Evolutionary conservation across 2,797 vertebrate species (phyloP).

Genomic region (Kryptopterus vitreolus): DNA sequence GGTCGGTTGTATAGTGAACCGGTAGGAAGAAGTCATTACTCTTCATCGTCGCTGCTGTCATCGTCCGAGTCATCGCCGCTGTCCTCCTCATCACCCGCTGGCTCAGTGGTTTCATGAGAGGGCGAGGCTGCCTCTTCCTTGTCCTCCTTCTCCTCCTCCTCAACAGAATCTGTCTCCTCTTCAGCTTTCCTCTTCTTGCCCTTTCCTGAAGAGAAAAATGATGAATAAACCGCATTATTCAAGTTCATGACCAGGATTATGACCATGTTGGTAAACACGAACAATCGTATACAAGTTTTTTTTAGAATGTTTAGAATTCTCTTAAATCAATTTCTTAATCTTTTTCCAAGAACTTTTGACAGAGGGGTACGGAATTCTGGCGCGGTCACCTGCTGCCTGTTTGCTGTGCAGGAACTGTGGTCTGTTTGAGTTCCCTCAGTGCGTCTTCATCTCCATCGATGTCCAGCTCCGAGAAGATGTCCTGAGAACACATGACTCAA

Average conservation of each 20-base stretch:
- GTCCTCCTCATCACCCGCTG: background rate
- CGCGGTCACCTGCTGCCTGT: slow-evolving; percentile 46
- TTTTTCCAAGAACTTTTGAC: too few relatives aligned
- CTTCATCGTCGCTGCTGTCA: slow-evolving; percentile 81
- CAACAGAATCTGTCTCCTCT: slow-evolving; percentile 35
- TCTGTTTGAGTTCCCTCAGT: slow-evolving; percentile 81
- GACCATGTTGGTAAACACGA: too few relatives aligned
- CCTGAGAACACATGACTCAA: slow-evolving; percentile 65
- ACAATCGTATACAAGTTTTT: background rate
- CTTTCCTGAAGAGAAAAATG: slow-evolving; percentile 50
- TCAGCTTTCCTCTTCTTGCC: slow-evolving; percentile 72
- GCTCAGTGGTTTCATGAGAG: slow-evolving; percentile 56
- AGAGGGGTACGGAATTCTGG: background rate
- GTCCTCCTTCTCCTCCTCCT: slow-evolving; percentile 53
- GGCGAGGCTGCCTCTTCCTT: slow-evolving; percentile 58
- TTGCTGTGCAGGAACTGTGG: slow-evolving; percentile 73
- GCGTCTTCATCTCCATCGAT: slow-evolving; percentile 85
- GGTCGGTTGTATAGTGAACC: background rate
- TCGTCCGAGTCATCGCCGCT: slow-evolving; percentile 69
- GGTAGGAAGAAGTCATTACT: slow-evolving; percentile 59
- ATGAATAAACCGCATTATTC: background rate
- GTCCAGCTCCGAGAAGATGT: slow-evolving; percentile 84
- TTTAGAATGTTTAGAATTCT: background rate
- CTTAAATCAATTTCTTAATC: background rate
- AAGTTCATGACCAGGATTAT: background rate